Base-by-base conservation (phyloP, 2,113 vertebrate species). In the Neotragus moschatus region DNA sequence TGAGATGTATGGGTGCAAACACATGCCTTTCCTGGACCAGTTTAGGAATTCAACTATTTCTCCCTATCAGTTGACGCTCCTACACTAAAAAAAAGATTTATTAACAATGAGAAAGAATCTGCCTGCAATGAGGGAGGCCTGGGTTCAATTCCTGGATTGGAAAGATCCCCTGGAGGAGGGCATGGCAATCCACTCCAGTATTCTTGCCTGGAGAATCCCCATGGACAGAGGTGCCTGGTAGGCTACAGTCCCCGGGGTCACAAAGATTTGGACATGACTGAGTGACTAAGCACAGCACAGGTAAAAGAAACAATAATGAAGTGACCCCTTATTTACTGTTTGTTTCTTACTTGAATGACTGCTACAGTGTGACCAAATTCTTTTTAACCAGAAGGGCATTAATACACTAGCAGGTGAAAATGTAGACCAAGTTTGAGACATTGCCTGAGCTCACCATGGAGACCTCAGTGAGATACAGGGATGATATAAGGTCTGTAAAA, bases 11-110 rank as follows among this genome's bases (percentile, higher is more conserved):
- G 26, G 5, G 17, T 13, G 5, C 2, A 5, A 19, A 17, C 58
- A 4, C 3, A 0, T 26, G 77, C 7, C 25, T 45, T 43, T n/a
- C 7, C 0, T 26, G 17, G 39, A 15, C 73, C 5, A 4, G 1
- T 17, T 33, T 36, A 47, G 26, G 28, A 85, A 47, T 49, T 56
- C 33, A 53, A 0, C 23, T 30, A 2, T 70, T 39, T 89, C 23
- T n/a, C 36, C 39, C 19, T 14, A 3, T 51, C 12, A 13, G 5
- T 5, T 49, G 43, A 43, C 2, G 15, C 2, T 17, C 43, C 61
- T 63, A 7, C 23, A 11, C 30, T 25, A 16, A 75, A 26, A 26
- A 39, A 75, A 75, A 75, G 36, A 75, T 75, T 43, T 43, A 26
- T 75, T 75, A 75, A 36, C n/a, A 39, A 39, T 13, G 19, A 36